Evolutionary conservation across 2,888 invertebrate species (phyloP), one percentile per base, ranked within the genome.

Genomic region (Trachelus iudaicus): DNA sequence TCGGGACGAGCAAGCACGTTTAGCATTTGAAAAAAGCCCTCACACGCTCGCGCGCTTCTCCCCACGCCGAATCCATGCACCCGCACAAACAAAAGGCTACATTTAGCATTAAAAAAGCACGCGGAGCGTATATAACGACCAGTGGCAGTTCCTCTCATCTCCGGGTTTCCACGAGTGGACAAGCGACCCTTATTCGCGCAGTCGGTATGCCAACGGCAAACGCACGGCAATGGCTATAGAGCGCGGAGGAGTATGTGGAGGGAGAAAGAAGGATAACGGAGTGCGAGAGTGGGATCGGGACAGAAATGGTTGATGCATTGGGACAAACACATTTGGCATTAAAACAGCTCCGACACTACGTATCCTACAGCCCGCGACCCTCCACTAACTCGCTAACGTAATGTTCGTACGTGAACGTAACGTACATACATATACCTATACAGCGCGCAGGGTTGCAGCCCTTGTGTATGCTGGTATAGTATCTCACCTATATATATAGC

Each of bases 31-130:
- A 87, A 87, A 88, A 88, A 85, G 82, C 81, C 80, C 86, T 84
- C 83, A 81, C 81, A 81, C 84, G 73, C 80, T 76, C 75, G 73
- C 69, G 73, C 79, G 76, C 75, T 77, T 80, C 80, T 81, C 79
- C 80, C 77, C 81, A 82, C 80, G 79, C 78, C 81, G 83, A 83
- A 85, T 85, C 84, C 85, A 83, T 85, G 83, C 84, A 86, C 81
- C 79, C 69, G 68, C 71, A 78, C 75, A 73, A 75, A 79, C 80
- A 82, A 88, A 89, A 86, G 85, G 83, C 84, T 87, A 84, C 87
- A 87, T 88, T 89, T 89, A 86, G 88, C 89, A 88, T 89, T 88
- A 86, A 89, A 88, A 89, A 89, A 89, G 88, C 87, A 87, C 82
- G 77, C 78, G 71, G 71, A 15, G 31, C 71, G 71, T 34, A 34